Percentiles rank a stretch among this genome's conserved stretches.
phyloP scores from a whole-genome alignment of 2,797 vertebrate genomes.

The Spinus pinus region DNA sequence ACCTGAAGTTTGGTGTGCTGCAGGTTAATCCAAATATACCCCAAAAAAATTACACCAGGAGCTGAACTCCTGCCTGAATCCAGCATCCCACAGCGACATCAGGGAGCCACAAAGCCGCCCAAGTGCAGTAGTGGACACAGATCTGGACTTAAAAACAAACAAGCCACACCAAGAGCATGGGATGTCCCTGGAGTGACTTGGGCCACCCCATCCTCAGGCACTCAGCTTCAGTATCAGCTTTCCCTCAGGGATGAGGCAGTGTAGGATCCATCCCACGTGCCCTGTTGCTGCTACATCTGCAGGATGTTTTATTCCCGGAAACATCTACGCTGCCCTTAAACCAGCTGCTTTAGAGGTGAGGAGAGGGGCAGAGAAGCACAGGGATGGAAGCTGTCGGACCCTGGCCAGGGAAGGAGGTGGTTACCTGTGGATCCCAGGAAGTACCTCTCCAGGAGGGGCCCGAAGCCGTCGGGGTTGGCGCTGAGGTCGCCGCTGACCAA shows the following conservation, averaged over 20 bases:
- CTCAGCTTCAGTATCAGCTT: not conserved
- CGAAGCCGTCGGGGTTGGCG: constrained; percentile 79
- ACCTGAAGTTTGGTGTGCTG: not conserved
- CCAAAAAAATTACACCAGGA: not conserved
- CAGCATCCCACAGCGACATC: rapidly evolving
- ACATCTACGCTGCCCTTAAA: rapidly evolving
- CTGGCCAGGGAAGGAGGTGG: rapidly evolving
- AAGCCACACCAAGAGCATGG: rapidly evolving
- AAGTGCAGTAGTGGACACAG: not conserved
- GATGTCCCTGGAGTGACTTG: too few species aligned
- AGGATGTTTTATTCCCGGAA: rapidly evolving
- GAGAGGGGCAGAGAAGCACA: too few species aligned
- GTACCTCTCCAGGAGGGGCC: constrained; percentile 86
- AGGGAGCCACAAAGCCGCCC: too few species aligned
- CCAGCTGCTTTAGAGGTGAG: not conserved
- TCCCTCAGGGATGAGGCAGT: rapidly evolving
- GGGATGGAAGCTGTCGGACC: rapidly evolving
- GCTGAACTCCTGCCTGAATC: not conserved
- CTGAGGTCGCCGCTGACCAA: constrained; percentile 80
- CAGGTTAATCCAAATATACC: not conserved
- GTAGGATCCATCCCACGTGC: rapidly evolving
- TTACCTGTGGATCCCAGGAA: constrained; percentile 89
- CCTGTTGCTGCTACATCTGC: rapidly evolving
- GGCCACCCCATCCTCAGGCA: not conserved
- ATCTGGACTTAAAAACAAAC: not conserved